Base-by-base conservation (phyloP, 2,888 invertebrate species). In the Tachina grossa region DNA sequence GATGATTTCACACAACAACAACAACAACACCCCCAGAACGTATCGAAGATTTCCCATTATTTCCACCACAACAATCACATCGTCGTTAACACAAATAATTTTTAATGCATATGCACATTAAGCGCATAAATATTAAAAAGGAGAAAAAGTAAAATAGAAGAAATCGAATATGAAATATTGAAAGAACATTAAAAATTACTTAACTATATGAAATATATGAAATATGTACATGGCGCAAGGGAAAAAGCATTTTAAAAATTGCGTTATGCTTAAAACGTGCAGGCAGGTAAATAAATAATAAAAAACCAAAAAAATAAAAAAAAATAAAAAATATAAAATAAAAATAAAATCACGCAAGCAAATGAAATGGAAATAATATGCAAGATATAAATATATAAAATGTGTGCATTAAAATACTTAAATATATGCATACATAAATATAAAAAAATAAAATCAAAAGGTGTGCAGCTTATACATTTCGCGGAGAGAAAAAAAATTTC, bases 391-490 rank as follows among this genome's bases (percentile, higher is more conserved):
- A 66, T 2, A 49, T 57, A 19, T 19, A 75, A 39, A 72, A 31
- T 31, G 6, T 31, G 31, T 31, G 31, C 19, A 47, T 41, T 16
- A 53, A 19, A 61, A 66, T 57, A 74, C 41, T 66, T 74, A 66
- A 59, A 81, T n/a, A n/a, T 13, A 53, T 45, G 41, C 14, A 47
- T 22, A 31, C 13, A 55, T n/a, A 45, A 59, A 47, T 16, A 43
- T 39, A n/a, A 43, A 76, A 41, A 57, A 39, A 68, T 43, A 59
- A 82, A 82, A 79, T 53, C n/a, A 71, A 63, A n/a, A 51, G 68
- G 63, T 72, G 84, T 75, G 72, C 82, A 82, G 83, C 83, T 83
- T 78, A 78, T 68, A 66, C 53, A 51, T 72, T 22, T 57, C 9
- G 14, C 13, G 39, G 16, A 22, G 19, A 1, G n/a, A 3, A 72